These are phyloP conservation scores for Chelmon rostratus DNA, from an alignment of 2,797 vertebrate species.

Conservation along the genomic window DNA sequence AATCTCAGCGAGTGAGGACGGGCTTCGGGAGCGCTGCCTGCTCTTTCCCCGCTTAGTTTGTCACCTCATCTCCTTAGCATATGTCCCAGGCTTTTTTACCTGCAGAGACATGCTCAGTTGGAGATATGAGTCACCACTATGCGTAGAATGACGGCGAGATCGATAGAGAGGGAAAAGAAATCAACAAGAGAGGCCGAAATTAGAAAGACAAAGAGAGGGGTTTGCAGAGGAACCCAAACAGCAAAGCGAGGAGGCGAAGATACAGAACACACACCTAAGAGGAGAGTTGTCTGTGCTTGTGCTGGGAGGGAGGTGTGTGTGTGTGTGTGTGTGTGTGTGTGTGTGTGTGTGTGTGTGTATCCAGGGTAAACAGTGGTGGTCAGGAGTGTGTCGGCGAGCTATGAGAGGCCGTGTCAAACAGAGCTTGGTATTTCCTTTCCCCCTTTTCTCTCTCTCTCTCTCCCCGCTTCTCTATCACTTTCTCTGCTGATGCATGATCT, in stretches of 20 bases:
- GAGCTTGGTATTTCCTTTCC: slow-evolving; percentile 70
- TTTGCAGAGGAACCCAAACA: slow-evolving; percentile 50
- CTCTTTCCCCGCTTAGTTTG: slow-evolving; percentile 44
- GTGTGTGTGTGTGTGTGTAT: slow-evolving; percentile 54
- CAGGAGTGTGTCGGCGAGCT: slow-evolving; percentile 66
- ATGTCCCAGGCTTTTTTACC: slow-evolving; percentile 70
- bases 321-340: slow-evolving; percentile 38
- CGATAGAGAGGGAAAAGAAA: slow-evolving; percentile 47
- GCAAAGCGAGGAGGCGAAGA: slow-evolving; percentile 22
- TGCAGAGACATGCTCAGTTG: slow-evolving; percentile 67
- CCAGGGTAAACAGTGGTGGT: slow-evolving; percentile 65
- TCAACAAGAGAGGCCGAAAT: slow-evolving; percentile 57
- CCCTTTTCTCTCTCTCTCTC: slow-evolving; percentile 14
- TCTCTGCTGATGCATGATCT: slow-evolving; percentile 82
- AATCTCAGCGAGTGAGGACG: slow-evolving; percentile 29
- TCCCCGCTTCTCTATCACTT: slow-evolving; percentile 68
- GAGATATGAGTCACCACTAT: slow-evolving; percentile 78
- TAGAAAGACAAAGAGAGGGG: slow-evolving; percentile 61
- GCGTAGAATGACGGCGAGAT: slow-evolving; percentile 56
- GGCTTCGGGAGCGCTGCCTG: slow-evolving; percentile 34
- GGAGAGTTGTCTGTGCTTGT: slow-evolving; percentile 36
- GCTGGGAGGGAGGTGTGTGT: neutral
- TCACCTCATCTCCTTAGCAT: slow-evolving; percentile 66
- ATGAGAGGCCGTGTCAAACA: slow-evolving; percentile 76
- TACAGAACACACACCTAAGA: slow-evolving; percentile 16